Percentiles rank a stretch among this genome's conserved stretches.
Evolutionary conservation across 1,140 invertebrate species (phyloP).

Genomic region (Gonioctena quinquepunctata): DNA sequence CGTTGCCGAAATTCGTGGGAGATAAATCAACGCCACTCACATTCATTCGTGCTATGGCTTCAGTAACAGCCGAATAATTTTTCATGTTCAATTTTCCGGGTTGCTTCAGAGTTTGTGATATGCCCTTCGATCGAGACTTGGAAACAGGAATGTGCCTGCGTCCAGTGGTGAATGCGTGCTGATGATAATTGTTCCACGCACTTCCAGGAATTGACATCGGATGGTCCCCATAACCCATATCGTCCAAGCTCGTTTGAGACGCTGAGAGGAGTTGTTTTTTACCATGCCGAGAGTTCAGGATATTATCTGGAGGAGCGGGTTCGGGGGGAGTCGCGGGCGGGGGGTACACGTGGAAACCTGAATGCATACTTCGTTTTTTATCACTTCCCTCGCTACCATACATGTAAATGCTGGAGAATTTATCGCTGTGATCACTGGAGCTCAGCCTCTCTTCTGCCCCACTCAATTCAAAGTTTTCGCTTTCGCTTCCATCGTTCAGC

Average conservation of each 20-base stretch:
- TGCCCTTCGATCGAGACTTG: conserved; percentile 72
- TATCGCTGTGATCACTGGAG: conserved; percentile 72
- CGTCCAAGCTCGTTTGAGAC: conserved; percentile 69
- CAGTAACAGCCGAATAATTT: conserved; percentile 85
- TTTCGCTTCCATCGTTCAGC: conserved; percentile 71
- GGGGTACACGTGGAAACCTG: conserved; percentile 81
- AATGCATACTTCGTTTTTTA: conserved; percentile 46
- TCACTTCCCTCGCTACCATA: conserved; percentile 53
- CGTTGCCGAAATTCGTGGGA: conserved; percentile 64
- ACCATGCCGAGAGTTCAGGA: conserved; percentile 27
- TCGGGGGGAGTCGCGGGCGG: conserved; percentile 80
- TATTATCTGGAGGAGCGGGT: conserved; percentile 78
- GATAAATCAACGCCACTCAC: conserved; percentile 62
- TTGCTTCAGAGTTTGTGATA: conserved; percentile 83
- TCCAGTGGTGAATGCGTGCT: conserved; percentile 83
- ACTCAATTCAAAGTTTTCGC: conserved; percentile 79
- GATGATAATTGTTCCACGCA: conserved; percentile 67
- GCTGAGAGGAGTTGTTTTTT: conserved; percentile 48
- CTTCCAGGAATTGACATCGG: conserved; percentile 55
- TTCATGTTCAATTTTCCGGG: conserved; percentile 89
- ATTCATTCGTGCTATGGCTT: conserved; percentile 80
- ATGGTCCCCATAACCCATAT: conserved; percentile 60
- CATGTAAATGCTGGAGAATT: conserved; percentile 59
- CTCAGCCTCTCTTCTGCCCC: conserved; percentile 57
- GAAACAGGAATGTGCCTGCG: conserved; percentile 66